phyloP scores from a whole-genome alignment of 1,140 invertebrate genomes.

The Tetramorium alpestre region DNA sequence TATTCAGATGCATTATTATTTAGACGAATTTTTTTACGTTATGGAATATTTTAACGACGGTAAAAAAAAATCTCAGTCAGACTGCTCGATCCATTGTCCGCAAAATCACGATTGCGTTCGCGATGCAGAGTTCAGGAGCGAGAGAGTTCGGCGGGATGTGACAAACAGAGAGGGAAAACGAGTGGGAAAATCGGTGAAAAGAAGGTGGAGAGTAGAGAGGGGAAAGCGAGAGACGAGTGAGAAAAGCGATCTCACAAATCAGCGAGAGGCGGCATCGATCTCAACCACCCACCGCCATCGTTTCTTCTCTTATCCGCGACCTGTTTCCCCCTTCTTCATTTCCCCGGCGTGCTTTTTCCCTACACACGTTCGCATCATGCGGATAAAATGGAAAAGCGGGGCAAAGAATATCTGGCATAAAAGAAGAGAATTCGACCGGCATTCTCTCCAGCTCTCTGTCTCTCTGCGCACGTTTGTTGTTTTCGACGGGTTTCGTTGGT shows the following conservation, averaged over 20 bases:
- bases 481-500: background rate
- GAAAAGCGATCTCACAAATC: conserved; percentile 67
- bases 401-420: conserved; percentile 24
- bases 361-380: conserved; percentile 49
- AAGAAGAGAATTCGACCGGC: conserved; percentile 26
- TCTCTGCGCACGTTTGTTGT: background rate
- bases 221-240: conserved; percentile 1
- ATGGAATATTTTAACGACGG: background rate
- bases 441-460: background rate
- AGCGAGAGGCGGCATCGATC: conserved; percentile 66
- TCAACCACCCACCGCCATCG: conserved; percentile 31
- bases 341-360: conserved; percentile 51
- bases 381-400: conserved; percentile 39
- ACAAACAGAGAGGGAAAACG: conserved; percentile 23
- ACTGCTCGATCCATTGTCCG: background rate
- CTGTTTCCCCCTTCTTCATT: background rate
- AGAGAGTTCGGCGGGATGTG: conserved; percentile 17
- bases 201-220: background rate
- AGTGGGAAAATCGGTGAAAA: background rate
- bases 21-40: background rate
- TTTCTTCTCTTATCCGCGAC: conserved; percentile 13
- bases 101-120: conserved; percentile 24
- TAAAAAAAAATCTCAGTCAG: background rate
- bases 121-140: conserved; percentile 33
- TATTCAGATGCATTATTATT: background rate